Percentiles rank a stretch among this genome's conserved stretches.
Evolutionary conservation across 2,113 vertebrate species (phyloP).

Genomic region (Pluvianellus socialis): DNA sequence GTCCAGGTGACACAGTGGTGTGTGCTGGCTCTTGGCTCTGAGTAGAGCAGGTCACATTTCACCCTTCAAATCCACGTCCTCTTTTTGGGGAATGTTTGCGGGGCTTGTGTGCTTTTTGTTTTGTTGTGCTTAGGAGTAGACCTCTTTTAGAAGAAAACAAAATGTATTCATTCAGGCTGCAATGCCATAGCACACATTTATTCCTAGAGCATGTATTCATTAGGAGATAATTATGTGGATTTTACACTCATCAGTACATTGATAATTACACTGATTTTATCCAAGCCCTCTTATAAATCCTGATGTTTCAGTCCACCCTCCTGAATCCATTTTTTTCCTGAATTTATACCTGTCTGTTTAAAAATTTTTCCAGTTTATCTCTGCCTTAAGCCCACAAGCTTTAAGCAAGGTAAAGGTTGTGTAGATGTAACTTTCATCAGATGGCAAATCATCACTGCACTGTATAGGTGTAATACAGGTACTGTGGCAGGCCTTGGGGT

Average conservation of each 20-base stretch:
- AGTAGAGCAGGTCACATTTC: constrained; percentile 18
- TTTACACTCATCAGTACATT: not conserved
- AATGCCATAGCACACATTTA: not conserved
- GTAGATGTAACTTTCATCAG: not conserved
- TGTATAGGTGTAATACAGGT: not conserved
- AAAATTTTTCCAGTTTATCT: not conserved
- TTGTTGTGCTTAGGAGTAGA: constrained; percentile 2
- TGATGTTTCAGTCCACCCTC: not conserved
- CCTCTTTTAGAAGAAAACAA: not conserved
- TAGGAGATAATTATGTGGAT: not conserved
- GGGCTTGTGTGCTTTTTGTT: not conserved
- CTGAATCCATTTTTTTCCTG: not conserved
- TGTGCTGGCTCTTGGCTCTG: constrained; percentile 40
- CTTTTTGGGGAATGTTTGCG: constrained; percentile 1
- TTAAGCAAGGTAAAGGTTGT: not conserved
- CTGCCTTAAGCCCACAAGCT: not conserved
- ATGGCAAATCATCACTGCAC: not conserved
- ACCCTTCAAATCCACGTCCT: not conserved
- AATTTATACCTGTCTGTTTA: not conserved
- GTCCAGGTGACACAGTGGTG: constrained; percentile 25
- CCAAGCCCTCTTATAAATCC: not conserved
- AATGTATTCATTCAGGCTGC: not conserved
- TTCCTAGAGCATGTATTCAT: not conserved
- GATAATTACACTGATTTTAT: not conserved
- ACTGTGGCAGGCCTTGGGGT: not conserved